phyloP scores from a whole-genome alignment of 2,797 vertebrate genomes.

The Sebastes dallii region DNA sequence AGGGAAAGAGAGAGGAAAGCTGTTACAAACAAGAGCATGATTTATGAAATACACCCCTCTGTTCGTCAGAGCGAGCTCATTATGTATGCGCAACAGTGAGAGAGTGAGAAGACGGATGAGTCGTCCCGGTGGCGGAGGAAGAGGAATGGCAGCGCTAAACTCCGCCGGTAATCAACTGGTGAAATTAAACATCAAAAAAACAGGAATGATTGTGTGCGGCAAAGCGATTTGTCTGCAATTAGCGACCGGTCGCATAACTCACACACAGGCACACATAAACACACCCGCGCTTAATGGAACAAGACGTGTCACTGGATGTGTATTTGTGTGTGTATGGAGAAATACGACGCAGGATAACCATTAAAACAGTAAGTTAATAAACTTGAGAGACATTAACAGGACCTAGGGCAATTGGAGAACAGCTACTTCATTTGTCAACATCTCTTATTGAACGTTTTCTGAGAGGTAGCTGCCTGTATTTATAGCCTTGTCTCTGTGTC shows the following conservation, averaged over 20 bases:
- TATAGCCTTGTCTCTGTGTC: conserved; percentile 63
- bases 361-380: conserved; percentile 81
- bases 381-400: conserved; percentile 74
- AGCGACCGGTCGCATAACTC: conserved; percentile 79
- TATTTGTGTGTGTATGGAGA: conserved; percentile 45
- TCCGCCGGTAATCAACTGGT: conserved; percentile 83
- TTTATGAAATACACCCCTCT: conserved; percentile 86
- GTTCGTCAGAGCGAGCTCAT: conserved; percentile 80
- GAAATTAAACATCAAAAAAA: conserved; percentile 86
- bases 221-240: conserved; percentile 88
- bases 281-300: conserved; percentile 66
- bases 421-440: conserved; percentile 73
- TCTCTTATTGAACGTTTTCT: conserved; percentile 72
- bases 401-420: conserved; percentile 67
- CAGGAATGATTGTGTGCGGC: conserved; percentile 85
- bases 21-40: conserved; percentile 85
- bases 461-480: conserved; percentile 68
- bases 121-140: conserved; percentile 72
- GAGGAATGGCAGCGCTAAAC: conserved; percentile 78
- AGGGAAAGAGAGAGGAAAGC: conserved; percentile 73
- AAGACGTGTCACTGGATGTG: conserved; percentile 54
- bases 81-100: conserved; percentile 76
- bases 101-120: conserved; percentile 78
- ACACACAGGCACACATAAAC: conserved; percentile 69
- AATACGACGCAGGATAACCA: conserved; percentile 68